Evolutionary conservation across 1,140 invertebrate species (phyloP).

Genomic region (Drosophila burlai): DNA sequence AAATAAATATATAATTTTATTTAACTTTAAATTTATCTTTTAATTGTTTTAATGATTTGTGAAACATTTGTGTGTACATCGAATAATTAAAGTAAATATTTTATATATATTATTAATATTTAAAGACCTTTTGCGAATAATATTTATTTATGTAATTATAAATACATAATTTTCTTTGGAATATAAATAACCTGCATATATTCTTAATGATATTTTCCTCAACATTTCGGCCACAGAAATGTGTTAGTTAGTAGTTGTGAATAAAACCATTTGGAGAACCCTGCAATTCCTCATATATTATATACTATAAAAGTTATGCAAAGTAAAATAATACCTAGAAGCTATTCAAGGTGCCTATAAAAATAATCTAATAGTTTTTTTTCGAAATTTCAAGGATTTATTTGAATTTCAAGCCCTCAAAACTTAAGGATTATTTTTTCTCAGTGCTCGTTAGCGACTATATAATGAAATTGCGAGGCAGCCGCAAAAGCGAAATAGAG

Average conservation of each 20-base stretch:
- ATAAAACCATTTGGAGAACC: too few species aligned
- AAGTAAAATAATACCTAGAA: too few species aligned
- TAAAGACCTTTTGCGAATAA: neutral
- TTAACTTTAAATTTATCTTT: too few species aligned
- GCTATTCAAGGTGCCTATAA: too few species aligned
- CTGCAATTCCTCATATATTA: neutral
- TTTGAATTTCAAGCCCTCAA: neutral
- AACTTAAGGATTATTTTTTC: neutral
- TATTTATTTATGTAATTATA: neutral
- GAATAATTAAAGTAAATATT: too few species aligned
- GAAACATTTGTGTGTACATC: too few species aligned
- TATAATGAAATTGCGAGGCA: slow-evolving; percentile 56
- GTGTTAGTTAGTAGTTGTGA: too few species aligned
- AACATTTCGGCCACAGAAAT: neutral
- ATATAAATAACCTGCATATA: neutral
- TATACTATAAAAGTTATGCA: neutral
- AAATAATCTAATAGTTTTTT: too few species aligned
- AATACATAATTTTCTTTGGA: neutral
- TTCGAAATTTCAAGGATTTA: neutral
- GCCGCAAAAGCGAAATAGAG: slow-evolving; percentile 37
- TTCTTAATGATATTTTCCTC: neutral
- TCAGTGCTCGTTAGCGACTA: slow-evolving; percentile 38
- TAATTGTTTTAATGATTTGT: too few species aligned
- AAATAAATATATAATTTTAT: too few species aligned
- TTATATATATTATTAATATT: neutral